phyloP scores from a whole-genome alignment of 2,797 vertebrate genomes.

The Enteromius treurensis region DNA sequence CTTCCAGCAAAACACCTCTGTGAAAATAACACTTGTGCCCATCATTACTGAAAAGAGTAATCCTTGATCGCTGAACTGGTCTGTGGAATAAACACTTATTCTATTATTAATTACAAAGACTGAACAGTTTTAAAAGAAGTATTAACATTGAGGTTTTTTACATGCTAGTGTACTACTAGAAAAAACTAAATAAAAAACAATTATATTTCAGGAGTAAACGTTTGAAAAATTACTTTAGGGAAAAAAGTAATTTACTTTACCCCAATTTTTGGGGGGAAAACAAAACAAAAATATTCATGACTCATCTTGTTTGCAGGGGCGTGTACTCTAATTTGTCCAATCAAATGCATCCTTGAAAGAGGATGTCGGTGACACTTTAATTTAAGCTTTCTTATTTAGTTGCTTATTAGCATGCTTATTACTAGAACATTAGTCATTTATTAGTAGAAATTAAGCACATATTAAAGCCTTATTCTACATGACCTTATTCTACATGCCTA shows the following conservation, averaged over 20 bases:
- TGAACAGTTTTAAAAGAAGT: background rate
- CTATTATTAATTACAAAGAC: background rate
- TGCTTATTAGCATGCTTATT: too few relatives aligned
- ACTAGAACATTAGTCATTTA: too few relatives aligned
- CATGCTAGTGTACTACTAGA: background rate
- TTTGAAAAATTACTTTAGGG: background rate
- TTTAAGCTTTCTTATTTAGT: too few relatives aligned
- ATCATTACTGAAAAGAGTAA: background rate
- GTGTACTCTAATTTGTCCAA: background rate
- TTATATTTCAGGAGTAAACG: background rate
- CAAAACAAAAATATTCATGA: background rate
- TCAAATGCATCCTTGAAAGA: background rate
- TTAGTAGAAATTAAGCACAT: too few relatives aligned
- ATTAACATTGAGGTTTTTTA: background rate
- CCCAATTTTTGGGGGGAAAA: background rate
- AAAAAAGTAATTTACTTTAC: too few relatives aligned
- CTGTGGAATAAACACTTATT: slow-evolving; percentile 1
- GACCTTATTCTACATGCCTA: too few relatives aligned
- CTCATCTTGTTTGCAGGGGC: background rate
- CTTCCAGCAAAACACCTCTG: background rate
- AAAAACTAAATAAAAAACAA: too few relatives aligned
- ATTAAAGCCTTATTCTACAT: too few relatives aligned
- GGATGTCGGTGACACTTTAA: background rate
- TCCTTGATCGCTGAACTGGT: background rate
- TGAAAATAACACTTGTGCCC: background rate